Evolutionary conservation across 1,140 invertebrate genomes (phyloP).

Genomic region (Eciton burchellii): DNA sequence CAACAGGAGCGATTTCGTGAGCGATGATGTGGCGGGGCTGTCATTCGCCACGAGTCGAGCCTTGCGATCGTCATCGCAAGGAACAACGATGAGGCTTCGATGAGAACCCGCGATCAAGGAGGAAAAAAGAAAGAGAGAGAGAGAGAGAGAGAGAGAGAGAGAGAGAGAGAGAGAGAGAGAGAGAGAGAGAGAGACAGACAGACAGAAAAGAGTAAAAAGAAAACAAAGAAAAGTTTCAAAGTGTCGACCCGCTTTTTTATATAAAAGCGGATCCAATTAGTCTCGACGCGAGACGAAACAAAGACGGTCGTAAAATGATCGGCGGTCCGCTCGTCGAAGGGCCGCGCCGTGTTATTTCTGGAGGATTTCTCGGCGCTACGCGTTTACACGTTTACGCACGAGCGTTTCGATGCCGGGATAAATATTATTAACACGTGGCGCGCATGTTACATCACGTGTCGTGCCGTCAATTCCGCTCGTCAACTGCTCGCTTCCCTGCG

Average conservation of each 20-base stretch:
- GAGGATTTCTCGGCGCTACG: conserved; percentile 30
- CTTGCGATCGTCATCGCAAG: not conserved
- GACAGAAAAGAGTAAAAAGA: not conserved
- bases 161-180: too few relatives aligned
- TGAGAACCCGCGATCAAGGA: not conserved
- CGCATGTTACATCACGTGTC: conserved; percentile 29
- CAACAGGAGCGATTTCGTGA: not conserved
- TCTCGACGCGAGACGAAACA: conserved; percentile 21
- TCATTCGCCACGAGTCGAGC: conserved; percentile 12
- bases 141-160: not conserved
- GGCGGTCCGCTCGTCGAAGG: conserved; percentile 22
- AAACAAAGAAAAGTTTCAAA: not conserved
- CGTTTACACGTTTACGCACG: conserved; percentile 40
- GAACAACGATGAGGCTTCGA: not conserved
- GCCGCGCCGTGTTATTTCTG: conserved; percentile 57
- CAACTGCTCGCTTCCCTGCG: not conserved
- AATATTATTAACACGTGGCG: conserved; percentile 61
- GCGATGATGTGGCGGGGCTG: too few relatives aligned
- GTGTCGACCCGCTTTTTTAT: not conserved
- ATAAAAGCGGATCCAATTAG: conserved; percentile 21
- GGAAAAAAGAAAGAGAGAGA: not conserved
- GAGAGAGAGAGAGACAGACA: too few relatives aligned
- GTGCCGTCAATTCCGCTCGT: conserved; percentile 20
- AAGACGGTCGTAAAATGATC: conserved; percentile 53
- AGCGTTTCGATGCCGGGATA: conserved; percentile 44